These are phyloP conservation scores for Octonoba sinensis DNA, from an alignment of 2,888 invertebrate genomes.

Conservation along the genomic window DNA sequence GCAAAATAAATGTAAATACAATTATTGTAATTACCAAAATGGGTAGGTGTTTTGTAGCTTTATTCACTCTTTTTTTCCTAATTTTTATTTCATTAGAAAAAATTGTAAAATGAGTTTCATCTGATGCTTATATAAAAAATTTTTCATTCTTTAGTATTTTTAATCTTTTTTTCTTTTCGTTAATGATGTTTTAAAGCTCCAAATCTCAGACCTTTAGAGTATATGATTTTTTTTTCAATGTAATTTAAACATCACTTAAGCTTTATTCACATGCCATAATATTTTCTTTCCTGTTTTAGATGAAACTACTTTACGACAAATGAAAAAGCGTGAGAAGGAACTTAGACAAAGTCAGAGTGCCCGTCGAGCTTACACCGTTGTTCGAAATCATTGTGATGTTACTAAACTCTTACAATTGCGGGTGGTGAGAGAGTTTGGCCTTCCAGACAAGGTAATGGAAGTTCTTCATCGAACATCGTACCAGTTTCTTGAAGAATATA, in stretches of 20 bases:
- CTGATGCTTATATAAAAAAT: no score
- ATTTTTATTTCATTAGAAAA: no score
- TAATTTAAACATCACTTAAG: background rate
- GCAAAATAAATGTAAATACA: no score
- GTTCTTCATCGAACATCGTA: constrained; percentile 73
- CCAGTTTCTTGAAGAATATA: constrained; percentile 51
- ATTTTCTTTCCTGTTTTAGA: constrained; percentile 12
- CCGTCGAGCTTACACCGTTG: constrained; percentile 76
- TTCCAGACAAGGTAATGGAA: constrained; percentile 89
- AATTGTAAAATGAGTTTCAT: no score
- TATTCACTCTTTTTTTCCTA: no score
- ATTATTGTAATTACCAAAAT: no score
- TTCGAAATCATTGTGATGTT: constrained; percentile 80
- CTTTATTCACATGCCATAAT: background rate
- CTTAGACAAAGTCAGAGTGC: constrained; percentile 84
- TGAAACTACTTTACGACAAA: constrained; percentile 69
- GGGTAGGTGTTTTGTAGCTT: no score
- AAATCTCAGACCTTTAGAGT: background rate
- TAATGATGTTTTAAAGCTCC: background rate
- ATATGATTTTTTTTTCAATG: no score
- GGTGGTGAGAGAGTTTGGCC: constrained; percentile 92
- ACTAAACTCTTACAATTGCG: constrained; percentile 84
- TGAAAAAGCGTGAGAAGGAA: constrained; percentile 88
- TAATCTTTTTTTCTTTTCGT: background rate
- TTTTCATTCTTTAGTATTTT: no score